Evolutionary conservation across 2,113 vertebrate species (phyloP).

Genomic region (Crotalus tigris): DNA sequence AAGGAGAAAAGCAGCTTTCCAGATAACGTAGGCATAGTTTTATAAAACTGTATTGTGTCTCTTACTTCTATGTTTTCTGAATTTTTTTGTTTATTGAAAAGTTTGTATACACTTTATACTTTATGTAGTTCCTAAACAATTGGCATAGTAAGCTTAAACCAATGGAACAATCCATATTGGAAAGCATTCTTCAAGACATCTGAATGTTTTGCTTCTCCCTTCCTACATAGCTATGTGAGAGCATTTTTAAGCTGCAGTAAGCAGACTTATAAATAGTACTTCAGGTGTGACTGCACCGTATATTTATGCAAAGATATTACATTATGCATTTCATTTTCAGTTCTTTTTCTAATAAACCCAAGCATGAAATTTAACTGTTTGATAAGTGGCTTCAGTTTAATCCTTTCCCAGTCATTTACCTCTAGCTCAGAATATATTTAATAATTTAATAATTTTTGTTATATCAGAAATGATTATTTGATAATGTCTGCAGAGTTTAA

Average conservation of each 20-base stretch:
- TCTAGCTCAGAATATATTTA: background rate
- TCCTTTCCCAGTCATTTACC: background rate
- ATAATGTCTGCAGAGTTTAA: background rate
- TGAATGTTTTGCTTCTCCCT: background rate
- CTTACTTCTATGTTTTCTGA: background rate
- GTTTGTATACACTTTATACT: background rate
- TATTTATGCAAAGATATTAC: background rate
- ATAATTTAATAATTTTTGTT: background rate
- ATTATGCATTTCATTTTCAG: background rate
- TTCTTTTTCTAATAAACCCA: background rate
- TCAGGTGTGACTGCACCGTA: background rate
- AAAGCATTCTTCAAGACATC: background rate
- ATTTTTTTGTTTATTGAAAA: background rate
- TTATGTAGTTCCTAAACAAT: background rate
- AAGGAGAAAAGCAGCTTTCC: background rate
- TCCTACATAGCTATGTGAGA: background rate
- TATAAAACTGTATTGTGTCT: background rate
- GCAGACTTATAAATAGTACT: background rate
- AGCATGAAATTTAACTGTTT: background rate
- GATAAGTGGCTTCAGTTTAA: background rate
- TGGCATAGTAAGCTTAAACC: background rate
- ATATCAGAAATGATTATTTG: background rate
- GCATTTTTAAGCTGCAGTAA: background rate
- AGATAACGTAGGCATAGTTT: background rate
- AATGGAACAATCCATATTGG: background rate